Evolutionary conservation across 1,140 invertebrate genomes (phyloP).

Genomic region (Patella vulgata): DNA sequence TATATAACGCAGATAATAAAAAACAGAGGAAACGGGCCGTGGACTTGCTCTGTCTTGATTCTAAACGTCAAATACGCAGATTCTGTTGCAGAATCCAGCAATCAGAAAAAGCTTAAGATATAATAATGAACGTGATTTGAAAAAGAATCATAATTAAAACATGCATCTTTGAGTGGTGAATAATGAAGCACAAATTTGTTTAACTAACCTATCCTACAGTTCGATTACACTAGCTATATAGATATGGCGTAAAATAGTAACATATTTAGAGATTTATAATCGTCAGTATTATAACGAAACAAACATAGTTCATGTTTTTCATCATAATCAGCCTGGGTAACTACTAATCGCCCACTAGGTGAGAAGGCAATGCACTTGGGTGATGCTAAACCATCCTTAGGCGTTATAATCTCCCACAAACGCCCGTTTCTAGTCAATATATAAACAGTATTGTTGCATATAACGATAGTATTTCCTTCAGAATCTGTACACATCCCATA

Average conservation of each 20-base stretch:
- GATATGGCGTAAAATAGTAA: slow-evolving; percentile 60
- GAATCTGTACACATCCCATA: slow-evolving; percentile 55
- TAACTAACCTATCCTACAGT: too few relatives aligned
- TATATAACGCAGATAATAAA: too few relatives aligned
- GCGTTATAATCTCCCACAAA: slow-evolving; percentile 57
- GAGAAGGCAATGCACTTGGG: slow-evolving; percentile 55
- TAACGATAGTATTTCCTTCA: slow-evolving; percentile 57
- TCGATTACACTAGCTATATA: slow-evolving; percentile 40
- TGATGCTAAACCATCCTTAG: slow-evolving; percentile 52
- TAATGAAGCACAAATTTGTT: too few relatives aligned
- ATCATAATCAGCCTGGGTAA: slow-evolving; percentile 50
- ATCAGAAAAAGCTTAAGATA: too few relatives aligned
- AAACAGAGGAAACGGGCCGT: too few relatives aligned
- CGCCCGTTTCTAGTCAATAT: slow-evolving; percentile 59
- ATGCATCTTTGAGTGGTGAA: too few relatives aligned
- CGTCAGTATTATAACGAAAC: slow-evolving; percentile 54
- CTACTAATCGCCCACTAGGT: slow-evolving; percentile 45
- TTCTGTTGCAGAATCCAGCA: too few relatives aligned
- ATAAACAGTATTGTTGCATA: slow-evolving; percentile 56
- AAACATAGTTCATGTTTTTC: slow-evolving; percentile 54
- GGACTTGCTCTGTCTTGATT: too few relatives aligned
- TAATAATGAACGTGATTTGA: too few relatives aligned
- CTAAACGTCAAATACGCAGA: too few relatives aligned
- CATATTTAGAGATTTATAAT: slow-evolving; percentile 56
- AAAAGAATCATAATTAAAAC: too few relatives aligned